phyloP scores from a whole-genome alignment of 1,140 invertebrate genomes.

The Aphidius gifuensis region DNA sequence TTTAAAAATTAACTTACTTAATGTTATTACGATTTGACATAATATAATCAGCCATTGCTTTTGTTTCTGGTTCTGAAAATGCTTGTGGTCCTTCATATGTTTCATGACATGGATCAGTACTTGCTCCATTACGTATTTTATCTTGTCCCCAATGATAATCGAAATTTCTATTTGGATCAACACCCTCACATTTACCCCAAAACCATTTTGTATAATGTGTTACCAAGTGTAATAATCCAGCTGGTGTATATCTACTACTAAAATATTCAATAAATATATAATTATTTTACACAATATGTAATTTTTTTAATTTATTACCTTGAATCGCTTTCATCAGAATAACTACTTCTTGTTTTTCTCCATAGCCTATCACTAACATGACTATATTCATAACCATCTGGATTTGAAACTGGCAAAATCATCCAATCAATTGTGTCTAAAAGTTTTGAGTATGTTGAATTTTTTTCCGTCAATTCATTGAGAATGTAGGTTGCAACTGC shows the following conservation, averaged over 20 bases:
- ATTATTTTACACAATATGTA: too few relatives aligned
- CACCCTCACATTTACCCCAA: conserved; percentile 64
- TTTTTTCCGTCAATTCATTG: conserved; percentile 73
- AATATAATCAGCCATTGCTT: conserved; percentile 66
- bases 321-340: conserved; percentile 46
- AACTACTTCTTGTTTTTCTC: conserved; percentile 73
- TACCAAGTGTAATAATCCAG: conserved; percentile 39
- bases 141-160: conserved; percentile 73
- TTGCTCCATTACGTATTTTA: conserved; percentile 65
- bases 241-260: conserved; percentile 34
- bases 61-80: conserved; percentile 91
- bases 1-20: conserved; percentile 29
- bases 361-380: conserved; percentile 74
- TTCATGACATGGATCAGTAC: conserved; percentile 85
- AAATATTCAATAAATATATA: not conserved
- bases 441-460: conserved; percentile 64
- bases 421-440: conserved; percentile 79
- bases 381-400: conserved; percentile 84
- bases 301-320: conserved; percentile 31
- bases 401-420: conserved; percentile 78
- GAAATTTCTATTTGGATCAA: conserved; percentile 82
- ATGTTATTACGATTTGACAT: conserved; percentile 53
- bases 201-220: conserved; percentile 48
- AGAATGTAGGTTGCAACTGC: conserved; percentile 81
- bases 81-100: conserved; percentile 83